These are phyloP conservation scores for Escarpia spicata DNA, from an alignment of 2,888 invertebrate species.

Conservation along the genomic window DNA sequence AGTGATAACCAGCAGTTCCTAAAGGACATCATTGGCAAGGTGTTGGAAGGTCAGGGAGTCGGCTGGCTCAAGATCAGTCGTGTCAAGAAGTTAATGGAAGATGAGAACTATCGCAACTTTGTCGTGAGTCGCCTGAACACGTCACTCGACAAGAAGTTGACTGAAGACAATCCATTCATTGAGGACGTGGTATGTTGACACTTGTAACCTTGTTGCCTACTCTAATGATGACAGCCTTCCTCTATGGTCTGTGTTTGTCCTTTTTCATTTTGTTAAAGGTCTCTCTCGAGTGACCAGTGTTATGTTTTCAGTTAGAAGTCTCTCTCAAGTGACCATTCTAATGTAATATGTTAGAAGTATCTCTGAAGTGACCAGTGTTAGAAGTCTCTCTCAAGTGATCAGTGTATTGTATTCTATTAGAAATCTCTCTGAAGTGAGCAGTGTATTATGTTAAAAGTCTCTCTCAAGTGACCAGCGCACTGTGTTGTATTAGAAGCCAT, in stretches of 20 bases:
- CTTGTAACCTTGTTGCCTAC: no score
- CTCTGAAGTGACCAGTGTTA: neutral
- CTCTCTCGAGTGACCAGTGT: no score
- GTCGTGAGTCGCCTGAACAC: conserved; percentile 94
- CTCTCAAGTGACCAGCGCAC: no score
- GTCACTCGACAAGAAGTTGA: conserved; percentile 88
- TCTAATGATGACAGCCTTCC: no score
- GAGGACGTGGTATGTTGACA: conserved; percentile 88
- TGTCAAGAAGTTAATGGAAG: conserved; percentile 95
- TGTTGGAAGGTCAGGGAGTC: conserved; percentile 91
- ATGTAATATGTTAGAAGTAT: neutral
- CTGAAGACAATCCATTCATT: conserved; percentile 85
- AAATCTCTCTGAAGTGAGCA: no score
- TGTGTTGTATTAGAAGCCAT: no score
- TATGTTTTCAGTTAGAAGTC: no score
- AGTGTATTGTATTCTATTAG: no score
- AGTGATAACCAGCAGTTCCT: conserved; percentile 92
- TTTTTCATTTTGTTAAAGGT: no score
- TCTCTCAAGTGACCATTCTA: neutral
- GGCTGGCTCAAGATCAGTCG: conserved; percentile 95
- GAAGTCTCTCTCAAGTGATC: no score
- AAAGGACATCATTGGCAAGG: conserved; percentile 87
- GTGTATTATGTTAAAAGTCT: no score
- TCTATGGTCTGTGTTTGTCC: no score
- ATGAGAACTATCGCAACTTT: conserved; percentile 96